Percentiles rank a stretch among this genome's conserved stretches.
These are phyloP conservation scores for Philaethria dido DNA, from an alignment of 2,888 invertebrate species.

Conservation along the genomic window DNA sequence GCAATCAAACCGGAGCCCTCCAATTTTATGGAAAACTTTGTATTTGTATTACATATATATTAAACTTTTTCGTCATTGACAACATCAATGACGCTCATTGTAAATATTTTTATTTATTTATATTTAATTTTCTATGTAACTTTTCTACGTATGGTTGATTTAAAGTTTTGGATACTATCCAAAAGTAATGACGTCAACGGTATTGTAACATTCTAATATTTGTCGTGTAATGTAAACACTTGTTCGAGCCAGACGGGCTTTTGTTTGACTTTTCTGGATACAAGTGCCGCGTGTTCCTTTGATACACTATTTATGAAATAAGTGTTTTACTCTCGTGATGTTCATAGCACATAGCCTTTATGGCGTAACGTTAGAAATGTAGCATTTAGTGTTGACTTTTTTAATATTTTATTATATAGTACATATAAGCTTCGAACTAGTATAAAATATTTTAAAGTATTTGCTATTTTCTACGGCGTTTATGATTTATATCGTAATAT, in stretches of 20 bases:
- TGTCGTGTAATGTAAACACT: constrained; percentile 62
- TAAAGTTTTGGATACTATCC: constrained; percentile 59
- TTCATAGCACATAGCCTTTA: constrained; percentile 27
- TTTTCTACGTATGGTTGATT: constrained; percentile 13
- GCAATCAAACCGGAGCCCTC: constrained; percentile 68
- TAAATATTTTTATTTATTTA: neutral
- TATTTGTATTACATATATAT: constrained; percentile 44
- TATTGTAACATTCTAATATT: constrained; percentile 56
- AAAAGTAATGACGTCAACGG: constrained; percentile 49
- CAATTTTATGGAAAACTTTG: constrained; percentile 43
- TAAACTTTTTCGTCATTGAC: constrained; percentile 3
- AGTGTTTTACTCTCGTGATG: constrained; percentile 9
- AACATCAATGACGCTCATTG: neutral
- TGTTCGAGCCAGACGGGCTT: constrained; percentile 56
- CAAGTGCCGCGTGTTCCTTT: constrained; percentile 44
- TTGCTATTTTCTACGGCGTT: too few species aligned
- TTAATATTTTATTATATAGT: neutral
- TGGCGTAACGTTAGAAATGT: neutral
- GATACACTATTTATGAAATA: constrained; percentile 39
- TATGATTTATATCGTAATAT: neutral
- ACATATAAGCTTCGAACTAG: neutral
- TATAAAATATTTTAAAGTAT: neutral
- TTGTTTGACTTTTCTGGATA: constrained; percentile 56
- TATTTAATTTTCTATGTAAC: neutral
- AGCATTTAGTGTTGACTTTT: neutral